Conservation (phyloP, 2,113 vertebrate genomes). For the Plecotus auritus region DNA sequence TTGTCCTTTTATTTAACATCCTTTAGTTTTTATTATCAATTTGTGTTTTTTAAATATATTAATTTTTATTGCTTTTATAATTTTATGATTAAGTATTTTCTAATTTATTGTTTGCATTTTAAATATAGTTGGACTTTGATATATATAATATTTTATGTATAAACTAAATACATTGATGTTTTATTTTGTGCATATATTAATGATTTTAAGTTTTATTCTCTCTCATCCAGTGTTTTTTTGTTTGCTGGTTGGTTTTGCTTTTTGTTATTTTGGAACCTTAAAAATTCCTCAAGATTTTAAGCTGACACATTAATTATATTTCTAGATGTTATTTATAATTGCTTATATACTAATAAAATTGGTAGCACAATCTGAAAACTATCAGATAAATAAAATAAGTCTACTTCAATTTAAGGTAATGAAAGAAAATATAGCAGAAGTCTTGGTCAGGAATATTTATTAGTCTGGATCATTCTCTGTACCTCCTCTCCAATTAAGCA, state of each 20-base stretch:
- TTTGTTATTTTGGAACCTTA: neutral
- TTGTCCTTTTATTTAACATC: neutral
- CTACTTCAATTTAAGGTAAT: neutral
- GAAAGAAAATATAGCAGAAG: neutral
- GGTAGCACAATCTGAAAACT: neutral
- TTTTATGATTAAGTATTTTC: neutral
- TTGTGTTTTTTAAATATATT: neutral
- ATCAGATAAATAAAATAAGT: neutral
- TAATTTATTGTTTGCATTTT: neutral
- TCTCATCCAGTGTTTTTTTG: neutral
- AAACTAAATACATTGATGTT: neutral
- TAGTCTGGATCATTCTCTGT: neutral
- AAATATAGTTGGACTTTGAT: neutral
- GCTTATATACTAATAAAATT: neutral
- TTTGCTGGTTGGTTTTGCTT: neutral
- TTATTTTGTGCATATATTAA: neutral
- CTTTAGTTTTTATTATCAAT: neutral
- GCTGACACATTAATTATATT: neutral
- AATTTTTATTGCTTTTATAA: neutral
- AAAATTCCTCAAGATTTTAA: neutral
- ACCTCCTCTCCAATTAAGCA: neutral
- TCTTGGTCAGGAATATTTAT: neutral
- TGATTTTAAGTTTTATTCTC: neutral
- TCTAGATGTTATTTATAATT: conserved; percentile 1
- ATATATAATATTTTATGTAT: neutral